Evolutionary conservation across 2,888 invertebrate species (phyloP).

Genomic region (Tortrix viridana): DNA sequence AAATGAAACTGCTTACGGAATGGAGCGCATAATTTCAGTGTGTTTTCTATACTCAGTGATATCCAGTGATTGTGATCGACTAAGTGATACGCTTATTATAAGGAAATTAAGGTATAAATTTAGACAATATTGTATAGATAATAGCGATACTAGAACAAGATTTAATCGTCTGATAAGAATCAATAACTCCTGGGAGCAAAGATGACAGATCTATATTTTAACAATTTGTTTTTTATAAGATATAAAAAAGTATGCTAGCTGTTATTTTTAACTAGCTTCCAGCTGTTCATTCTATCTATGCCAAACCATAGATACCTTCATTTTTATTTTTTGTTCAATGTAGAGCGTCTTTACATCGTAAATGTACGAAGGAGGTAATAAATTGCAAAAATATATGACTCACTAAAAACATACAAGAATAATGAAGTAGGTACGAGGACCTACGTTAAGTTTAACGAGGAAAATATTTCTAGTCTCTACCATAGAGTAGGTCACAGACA

Average conservation of each 20-base stretch:
- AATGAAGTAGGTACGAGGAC: not conserved
- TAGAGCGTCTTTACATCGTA: not conserved
- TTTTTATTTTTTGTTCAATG: not conserved
- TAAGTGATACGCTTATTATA: conserved; percentile 69
- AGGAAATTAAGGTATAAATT: conserved; percentile 73
- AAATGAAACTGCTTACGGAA: conserved; percentile 77
- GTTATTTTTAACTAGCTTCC: not conserved
- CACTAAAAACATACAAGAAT: not conserved
- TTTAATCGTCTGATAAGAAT: conserved; percentile 29
- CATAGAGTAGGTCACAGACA: not conserved
- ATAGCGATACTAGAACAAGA: conserved; percentile 14
- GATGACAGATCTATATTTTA: conserved; percentile 12
- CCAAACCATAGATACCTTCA: not conserved
- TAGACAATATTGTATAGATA: conserved; percentile 27
- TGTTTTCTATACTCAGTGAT: conserved; percentile 77
- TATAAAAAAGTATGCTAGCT: not conserved
- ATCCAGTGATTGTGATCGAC: conserved; percentile 79
- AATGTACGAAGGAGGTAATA: not conserved
- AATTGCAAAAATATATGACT: not conserved
- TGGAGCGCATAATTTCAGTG: conserved; percentile 81
- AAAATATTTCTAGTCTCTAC: not conserved
- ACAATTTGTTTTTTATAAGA: not conserved
- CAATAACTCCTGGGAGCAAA: conserved; percentile 13
- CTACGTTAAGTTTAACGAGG: not conserved
- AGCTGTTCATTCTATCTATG: no score